These are phyloP conservation scores for Oithona nana DNA, from an alignment of 2,888 invertebrate species.

Conservation along the genomic window DNA sequence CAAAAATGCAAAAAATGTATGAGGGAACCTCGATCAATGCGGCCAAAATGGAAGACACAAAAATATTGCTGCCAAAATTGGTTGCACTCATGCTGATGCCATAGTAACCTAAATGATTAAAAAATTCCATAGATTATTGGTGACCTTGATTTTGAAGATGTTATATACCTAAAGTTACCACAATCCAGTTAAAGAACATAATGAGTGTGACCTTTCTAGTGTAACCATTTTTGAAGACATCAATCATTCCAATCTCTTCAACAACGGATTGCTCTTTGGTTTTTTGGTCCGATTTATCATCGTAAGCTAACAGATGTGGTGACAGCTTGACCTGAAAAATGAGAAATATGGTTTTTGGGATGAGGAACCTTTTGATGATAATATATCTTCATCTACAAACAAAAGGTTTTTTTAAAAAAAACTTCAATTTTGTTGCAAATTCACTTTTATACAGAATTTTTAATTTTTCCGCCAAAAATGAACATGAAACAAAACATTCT, in stretches of 20 bases:
- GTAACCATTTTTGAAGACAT: constrained; percentile 16
- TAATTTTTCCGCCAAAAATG: too few relatives aligned
- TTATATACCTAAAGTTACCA: constrained; percentile 17
- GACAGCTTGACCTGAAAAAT: neutral
- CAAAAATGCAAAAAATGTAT: constrained; percentile 19
- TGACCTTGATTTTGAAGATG: too few relatives aligned
- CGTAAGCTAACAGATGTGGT: neutral
- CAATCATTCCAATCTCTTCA: neutral
- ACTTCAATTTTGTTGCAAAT: too few relatives aligned
- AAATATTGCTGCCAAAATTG: constrained; percentile 19
- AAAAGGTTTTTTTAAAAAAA: too few relatives aligned
- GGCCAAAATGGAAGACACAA: constrained; percentile 18
- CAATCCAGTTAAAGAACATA: constrained; percentile 8
- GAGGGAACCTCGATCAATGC: constrained; percentile 20
- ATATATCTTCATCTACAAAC: neutral
- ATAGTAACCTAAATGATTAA: constrained; percentile 18
- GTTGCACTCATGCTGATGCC: constrained; percentile 21
- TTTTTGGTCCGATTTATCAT: neutral
- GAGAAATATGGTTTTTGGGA: too few relatives aligned
- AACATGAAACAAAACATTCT: too few relatives aligned
- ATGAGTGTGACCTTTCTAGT: neutral
- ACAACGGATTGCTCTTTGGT: neutral
- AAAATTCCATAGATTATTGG: too few relatives aligned
- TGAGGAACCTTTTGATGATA: too few relatives aligned
- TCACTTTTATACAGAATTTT: too few relatives aligned